Conservation (phyloP, 2,113 vertebrate species). For the Ploceus nigricollis region DNA sequence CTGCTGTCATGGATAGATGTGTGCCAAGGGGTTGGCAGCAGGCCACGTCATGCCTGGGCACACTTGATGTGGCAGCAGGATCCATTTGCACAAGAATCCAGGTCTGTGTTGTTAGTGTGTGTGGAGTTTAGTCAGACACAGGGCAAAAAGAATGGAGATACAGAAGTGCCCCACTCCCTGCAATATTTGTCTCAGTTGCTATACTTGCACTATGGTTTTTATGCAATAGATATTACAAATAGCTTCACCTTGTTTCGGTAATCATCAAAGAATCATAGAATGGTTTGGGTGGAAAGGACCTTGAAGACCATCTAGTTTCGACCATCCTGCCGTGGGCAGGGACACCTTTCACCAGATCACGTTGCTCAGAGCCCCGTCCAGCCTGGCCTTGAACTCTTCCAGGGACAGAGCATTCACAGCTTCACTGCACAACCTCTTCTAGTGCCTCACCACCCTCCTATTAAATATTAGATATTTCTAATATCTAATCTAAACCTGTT, state of each 20-base stretch:
- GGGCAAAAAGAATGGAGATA: not conserved
- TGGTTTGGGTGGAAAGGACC: not conserved
- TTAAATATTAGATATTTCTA: not conserved
- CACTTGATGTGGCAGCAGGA: not conserved
- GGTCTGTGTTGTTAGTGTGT: not conserved
- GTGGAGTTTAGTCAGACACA: not conserved
- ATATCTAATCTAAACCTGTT: not conserved
- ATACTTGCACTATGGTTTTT: not conserved
- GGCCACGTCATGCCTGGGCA: not conserved
- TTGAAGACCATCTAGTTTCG: not conserved
- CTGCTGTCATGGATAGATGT: not conserved
- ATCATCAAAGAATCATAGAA: not conserved
- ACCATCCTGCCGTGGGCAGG: rapidly evolving
- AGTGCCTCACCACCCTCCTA: not conserved
- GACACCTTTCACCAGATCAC: not conserved
- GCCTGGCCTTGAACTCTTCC: not conserved
- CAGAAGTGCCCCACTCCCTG: rapidly evolving
- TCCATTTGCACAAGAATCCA: not conserved
- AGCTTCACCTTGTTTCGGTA: not conserved
- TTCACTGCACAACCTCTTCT: not conserved
- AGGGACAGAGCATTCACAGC: too few relatives aligned
- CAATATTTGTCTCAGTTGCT: rapidly evolving
- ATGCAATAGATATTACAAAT: not conserved
- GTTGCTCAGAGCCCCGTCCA: not conserved
- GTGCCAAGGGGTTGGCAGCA: not conserved